These are phyloP conservation scores for Hermodice carunculata DNA, from an alignment of 2,888 invertebrate genomes.

Conservation along the genomic window DNA sequence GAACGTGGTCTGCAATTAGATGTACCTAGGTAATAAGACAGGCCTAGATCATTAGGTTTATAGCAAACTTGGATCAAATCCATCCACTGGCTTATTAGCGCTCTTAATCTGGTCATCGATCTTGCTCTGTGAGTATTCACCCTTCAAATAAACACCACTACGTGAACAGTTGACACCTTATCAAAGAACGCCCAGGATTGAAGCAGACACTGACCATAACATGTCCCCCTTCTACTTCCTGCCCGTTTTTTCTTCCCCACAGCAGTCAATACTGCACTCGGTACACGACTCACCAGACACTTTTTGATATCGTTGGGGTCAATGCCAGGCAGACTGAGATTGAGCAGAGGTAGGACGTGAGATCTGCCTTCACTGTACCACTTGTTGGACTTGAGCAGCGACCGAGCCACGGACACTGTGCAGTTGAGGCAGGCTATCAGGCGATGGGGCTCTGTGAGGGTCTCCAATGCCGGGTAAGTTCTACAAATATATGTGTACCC, in stretches of 20 bases:
- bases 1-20: conserved; percentile 75
- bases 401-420: conserved; percentile 67
- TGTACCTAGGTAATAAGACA: background rate
- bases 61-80: too few relatives aligned
- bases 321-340: conserved; percentile 86
- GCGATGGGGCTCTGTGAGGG: conserved; percentile 88
- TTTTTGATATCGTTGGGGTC: conserved; percentile 88
- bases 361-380: conserved; percentile 77
- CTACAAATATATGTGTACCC: too few relatives aligned
- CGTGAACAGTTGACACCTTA: too few relatives aligned
- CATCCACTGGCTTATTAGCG: too few relatives aligned
- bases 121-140: too few relatives aligned
- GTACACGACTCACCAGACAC: conserved; percentile 62
- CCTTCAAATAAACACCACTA: too few relatives aligned
- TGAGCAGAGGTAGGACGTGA: conserved; percentile 85
- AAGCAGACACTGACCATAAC: too few relatives aligned
- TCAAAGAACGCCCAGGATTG: too few relatives aligned
- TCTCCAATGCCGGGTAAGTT: conserved; percentile 84
- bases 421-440: conserved; percentile 70
- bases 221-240: too few relatives aligned
- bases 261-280: too few relatives aligned
- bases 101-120: too few relatives aligned
- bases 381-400: conserved; percentile 72
- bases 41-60: background rate
- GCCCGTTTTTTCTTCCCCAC: too few relatives aligned